Conservation (phyloP, 2,797 vertebrate genomes). For the Chloroceryle amazona region DNA sequence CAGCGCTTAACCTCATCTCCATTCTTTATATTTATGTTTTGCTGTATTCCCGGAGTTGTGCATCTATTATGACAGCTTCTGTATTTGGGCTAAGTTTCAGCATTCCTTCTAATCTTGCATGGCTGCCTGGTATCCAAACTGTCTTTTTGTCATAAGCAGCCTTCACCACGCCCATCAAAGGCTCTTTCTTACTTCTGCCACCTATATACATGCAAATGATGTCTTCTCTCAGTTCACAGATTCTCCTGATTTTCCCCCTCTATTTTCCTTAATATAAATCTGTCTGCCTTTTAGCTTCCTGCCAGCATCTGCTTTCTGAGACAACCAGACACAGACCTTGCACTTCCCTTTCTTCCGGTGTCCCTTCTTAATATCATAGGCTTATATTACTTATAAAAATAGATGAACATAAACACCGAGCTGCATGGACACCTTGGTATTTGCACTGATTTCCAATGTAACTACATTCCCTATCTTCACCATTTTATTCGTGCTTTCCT, state of each 20-base stretch:
- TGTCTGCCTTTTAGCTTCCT: neutral
- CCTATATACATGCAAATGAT: neutral
- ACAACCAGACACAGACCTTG: neutral
- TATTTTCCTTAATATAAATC: neutral
- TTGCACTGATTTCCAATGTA: neutral
- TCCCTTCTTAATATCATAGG: neutral
- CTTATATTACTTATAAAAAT: neutral
- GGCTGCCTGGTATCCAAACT: neutral
- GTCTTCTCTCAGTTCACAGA: neutral
- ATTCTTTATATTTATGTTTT: neutral
- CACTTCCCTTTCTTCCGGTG: neutral
- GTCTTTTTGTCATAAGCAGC: neutral
- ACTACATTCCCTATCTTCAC: neutral
- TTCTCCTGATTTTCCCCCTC: neutral
- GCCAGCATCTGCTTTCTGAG: neutral
- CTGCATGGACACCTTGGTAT: neutral
- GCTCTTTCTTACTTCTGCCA: neutral
- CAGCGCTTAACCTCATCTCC: neutral
- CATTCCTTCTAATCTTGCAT: neutral
- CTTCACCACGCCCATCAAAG: neutral
- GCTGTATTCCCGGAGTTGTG: neutral
- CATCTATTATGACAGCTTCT: neutral
- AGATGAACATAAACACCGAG: neutral
- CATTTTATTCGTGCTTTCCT: neutral
- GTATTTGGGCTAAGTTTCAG: neutral